Conservation (phyloP, 1,140 invertebrate genomes). For the Drosophila subpulchrella region DNA sequence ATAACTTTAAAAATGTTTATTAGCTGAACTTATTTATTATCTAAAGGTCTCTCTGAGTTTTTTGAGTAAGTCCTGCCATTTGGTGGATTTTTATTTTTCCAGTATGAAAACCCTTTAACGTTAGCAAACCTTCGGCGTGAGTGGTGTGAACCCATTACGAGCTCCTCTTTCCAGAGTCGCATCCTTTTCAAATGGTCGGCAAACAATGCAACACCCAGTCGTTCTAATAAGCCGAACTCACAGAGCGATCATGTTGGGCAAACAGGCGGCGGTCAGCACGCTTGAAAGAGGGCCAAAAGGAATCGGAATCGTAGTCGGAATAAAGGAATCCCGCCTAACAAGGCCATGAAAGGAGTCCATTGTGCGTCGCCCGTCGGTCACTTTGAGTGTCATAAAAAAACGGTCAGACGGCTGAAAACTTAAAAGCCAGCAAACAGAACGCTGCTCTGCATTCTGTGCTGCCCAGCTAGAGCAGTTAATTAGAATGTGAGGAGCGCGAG, state of each 20-base stretch:
- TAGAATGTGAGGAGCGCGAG: slow-evolving; percentile 60
- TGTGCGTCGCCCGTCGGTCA: slow-evolving; percentile 75
- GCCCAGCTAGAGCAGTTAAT: slow-evolving; percentile 81
- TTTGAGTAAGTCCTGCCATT: too few species aligned
- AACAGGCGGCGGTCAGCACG: slow-evolving; percentile 22
- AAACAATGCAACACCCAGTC: slow-evolving; percentile 66
- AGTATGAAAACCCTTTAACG: slow-evolving; percentile 13
- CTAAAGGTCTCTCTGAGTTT: too few species aligned
- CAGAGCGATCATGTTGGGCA: slow-evolving; percentile 74
- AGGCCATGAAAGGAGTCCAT: slow-evolving; percentile 81
- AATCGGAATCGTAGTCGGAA: background rate
- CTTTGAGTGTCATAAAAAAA: slow-evolving; percentile 79
- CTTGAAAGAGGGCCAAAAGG: slow-evolving; percentile 17
- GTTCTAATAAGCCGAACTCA: slow-evolving; percentile 79
- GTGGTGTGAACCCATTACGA: slow-evolving; percentile 45
- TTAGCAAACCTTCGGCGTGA: slow-evolving; percentile 21
- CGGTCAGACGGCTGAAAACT: slow-evolving; percentile 34
- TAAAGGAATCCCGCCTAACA: slow-evolving; percentile 70
- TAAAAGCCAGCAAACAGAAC: slow-evolving; percentile 79
- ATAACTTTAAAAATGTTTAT: too few species aligned
- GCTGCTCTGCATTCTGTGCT: slow-evolving; percentile 72
- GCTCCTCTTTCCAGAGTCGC: slow-evolving; percentile 35
- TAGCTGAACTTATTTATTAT: too few species aligned
- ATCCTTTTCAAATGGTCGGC: slow-evolving; percentile 76
- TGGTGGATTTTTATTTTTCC: background rate